Evolutionary conservation across 2,113 vertebrate genomes (phyloP), one percentile per base, ranked within the genome.

Genomic region (Anser cygnoides): DNA sequence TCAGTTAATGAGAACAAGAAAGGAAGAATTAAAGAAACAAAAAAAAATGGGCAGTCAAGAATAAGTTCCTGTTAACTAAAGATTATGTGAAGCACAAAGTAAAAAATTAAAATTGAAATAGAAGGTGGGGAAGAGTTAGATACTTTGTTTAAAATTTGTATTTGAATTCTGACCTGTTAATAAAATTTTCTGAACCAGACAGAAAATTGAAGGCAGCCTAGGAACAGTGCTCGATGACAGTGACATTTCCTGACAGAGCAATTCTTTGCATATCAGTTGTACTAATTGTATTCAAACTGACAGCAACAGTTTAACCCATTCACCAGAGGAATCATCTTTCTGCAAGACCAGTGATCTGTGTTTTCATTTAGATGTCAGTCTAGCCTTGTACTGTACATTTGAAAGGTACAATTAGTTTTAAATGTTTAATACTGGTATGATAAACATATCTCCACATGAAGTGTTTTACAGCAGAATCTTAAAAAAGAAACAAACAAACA

Each of bases 221-320:
- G 93, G 86, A 97, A 94, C 66, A 94, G 93, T 83, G 91, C 90
- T 98, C 97, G 96, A 66, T 97, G 97, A 97, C 97, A 97, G 96
- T 98, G 98, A 98, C 98, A 98, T 98, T 98, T 97, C 94, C 98
- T 98, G 98, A 98, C 98, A 98, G 97, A 98, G 97, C 96, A 97
- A 91, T 98, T 98, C 97, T 98, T 97, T 97, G 94, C 95, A 92
- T 97, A 97, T 98, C 97, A 97, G 89, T 94, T 91, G 82, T 61
- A 43, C 96, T 98, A 98, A 98, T 98, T 98, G 96, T 96, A 97
- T 97, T 97, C 93, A 96, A 89, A 92, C 95, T 97, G 98, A 98
- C 98, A 98, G 97, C 86, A 23, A 90, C 93, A 92, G 81, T 98
- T 98, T 98, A 98, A 98, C 97, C 97, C 97, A 46, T 98, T 98